Base-by-base conservation (phyloP, 2,113 vertebrate genomes). In the Promerops cafer region DNA sequence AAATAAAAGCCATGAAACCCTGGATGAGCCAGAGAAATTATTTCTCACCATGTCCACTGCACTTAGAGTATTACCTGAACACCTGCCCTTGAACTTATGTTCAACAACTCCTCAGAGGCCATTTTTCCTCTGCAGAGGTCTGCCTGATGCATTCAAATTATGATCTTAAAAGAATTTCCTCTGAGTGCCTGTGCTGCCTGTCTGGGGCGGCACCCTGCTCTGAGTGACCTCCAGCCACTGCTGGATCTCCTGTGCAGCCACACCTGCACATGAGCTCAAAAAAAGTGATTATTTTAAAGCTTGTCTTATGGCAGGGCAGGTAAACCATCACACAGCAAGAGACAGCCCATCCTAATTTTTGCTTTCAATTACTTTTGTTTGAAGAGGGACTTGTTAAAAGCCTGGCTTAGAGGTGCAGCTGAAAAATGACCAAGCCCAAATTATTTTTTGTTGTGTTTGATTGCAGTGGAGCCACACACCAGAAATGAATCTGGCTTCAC, bases 211-310 rank as follows among this genome's bases (percentile, higher is more conserved):
- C 31, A 13, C 35, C 22, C 0, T 4, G 24, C 54, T 50, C 85
- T 19, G 40, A 35, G 64, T 2, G 9, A 40, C 11, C 49, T 22
- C 39, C 60, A 39, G 20, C 11, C 57, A 33, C 40, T 40, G 33
- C 19, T 45, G 65, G 21, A 17, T 33, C n/a, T 66, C 9, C 21
- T 52, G 47, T 6, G 64, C 69, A 27, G 35, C 28, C 28, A 70
- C 40, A 17, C 5, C 53, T 35, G 11, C 27, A 11, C 0, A 0
- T 4, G 10, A 3, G 24, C 27, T 69, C 49, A 37, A 71, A 37
- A 5, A 53, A 74, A 37, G 11, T 0, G 1, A 16, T 37, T 61
- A 35, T 74, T 94, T 72, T 30, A 78, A 57, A 50, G 1, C 20
- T 57, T 28, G 26, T 70, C 8, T 65, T 66, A 23, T 9, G 40